Percentiles rank a stretch among this genome's conserved stretches.
phyloP scores from a whole-genome alignment of 2,888 invertebrate genomes.

The Drosophila formosana region DNA sequence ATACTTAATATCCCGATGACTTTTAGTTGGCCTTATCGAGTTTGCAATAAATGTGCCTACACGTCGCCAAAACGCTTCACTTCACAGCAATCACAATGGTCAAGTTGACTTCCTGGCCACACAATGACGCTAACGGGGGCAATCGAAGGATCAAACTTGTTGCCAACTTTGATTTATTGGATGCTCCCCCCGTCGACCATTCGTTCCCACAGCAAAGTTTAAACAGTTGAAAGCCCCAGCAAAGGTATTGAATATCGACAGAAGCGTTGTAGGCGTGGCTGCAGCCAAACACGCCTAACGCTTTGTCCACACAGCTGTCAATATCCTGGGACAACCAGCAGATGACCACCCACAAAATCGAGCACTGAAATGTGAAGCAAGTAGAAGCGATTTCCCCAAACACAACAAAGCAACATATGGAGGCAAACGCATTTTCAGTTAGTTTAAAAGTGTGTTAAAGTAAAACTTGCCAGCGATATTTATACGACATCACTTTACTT shows the following conservation, averaged over 20 bases:
- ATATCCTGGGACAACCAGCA: background rate
- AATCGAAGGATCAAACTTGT: slow-evolving; percentile 31
- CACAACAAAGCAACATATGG: too few relatives aligned
- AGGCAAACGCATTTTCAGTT: too few relatives aligned
- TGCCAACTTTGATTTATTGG: slow-evolving; percentile 41
- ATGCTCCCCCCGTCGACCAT: background rate
- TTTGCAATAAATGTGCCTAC: slow-evolving; percentile 14
- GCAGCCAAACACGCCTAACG: too few relatives aligned
- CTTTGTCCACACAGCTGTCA: background rate
- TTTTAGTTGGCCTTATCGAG: slow-evolving; percentile 5
- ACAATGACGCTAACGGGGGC: slow-evolving; percentile 9
- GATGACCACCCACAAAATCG: too few relatives aligned
- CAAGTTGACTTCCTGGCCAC: slow-evolving; percentile 11
- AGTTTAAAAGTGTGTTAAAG: too few relatives aligned
- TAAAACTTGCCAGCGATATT: too few relatives aligned
- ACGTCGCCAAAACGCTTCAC: slow-evolving; percentile 2
- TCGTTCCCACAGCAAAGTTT: background rate
- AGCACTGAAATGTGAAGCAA: too few relatives aligned
- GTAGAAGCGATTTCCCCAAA: too few relatives aligned
- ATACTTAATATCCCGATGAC: background rate
- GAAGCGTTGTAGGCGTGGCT: background rate
- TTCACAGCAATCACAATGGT: slow-evolving; percentile 6
- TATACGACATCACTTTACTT: too few relatives aligned
- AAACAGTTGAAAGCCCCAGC: background rate
- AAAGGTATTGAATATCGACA: background rate